phyloP scores from a whole-genome alignment of 2,113 vertebrate species.

The Setophaga kirtlandii region DNA sequence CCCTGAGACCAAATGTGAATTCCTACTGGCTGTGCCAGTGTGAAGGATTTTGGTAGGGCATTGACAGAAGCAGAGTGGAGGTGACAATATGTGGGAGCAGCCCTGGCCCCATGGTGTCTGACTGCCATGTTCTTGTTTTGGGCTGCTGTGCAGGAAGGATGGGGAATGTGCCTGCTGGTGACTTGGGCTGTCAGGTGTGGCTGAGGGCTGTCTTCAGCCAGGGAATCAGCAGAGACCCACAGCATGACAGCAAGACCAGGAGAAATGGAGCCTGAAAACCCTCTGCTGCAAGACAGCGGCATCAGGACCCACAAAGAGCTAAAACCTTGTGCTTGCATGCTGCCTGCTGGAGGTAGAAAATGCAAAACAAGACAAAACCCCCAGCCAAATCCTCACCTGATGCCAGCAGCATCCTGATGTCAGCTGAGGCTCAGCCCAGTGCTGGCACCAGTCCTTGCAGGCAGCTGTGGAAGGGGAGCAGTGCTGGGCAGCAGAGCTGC shows the following conservation, averaged over 20 bases:
- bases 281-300: accelerated
- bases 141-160: neutral
- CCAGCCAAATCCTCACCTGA: neutral
- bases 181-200: neutral
- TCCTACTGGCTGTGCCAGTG: accelerated
- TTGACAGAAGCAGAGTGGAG: neutral
- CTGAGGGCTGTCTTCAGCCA: accelerated
- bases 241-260: neutral
- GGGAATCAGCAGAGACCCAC: neutral
- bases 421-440: neutral
- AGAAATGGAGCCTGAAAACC: neutral
- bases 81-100: neutral
- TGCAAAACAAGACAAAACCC: neutral
- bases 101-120: neutral
- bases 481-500: neutral
- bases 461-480: neutral
- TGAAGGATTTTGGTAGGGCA: neutral
- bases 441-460: neutral
- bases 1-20: neutral
- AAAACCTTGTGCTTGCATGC: neutral
- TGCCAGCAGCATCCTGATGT: neutral
- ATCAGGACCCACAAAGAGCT: neutral
- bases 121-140: neutral
- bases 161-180: neutral
- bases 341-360: neutral